Percentiles rank a stretch among this genome's conserved stretches.
Conservation (phyloP, 2,113 vertebrate species). For the Smithornis capensis region DNA sequence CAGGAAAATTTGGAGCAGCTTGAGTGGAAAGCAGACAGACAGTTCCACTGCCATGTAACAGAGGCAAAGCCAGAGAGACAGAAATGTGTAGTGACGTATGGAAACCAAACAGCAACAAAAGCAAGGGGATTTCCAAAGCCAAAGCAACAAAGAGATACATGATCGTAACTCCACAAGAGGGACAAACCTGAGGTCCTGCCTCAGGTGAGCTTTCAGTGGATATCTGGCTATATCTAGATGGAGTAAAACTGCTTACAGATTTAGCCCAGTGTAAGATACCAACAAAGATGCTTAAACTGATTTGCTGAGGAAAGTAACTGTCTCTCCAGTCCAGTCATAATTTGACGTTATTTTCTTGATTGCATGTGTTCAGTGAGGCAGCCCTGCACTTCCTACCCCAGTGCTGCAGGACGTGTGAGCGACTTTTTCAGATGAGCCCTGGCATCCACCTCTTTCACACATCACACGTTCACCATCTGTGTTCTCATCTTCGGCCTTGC, state of each 20-base stretch:
- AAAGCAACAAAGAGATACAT: slow-evolving; percentile 36
- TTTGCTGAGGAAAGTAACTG: not conserved
- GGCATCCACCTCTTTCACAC: not conserved
- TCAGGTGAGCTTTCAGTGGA: slow-evolving; percentile 37
- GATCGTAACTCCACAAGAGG: slow-evolving; percentile 49
- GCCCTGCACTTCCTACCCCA: slow-evolving; percentile 28
- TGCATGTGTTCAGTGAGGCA: not conserved
- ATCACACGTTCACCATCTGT: not conserved
- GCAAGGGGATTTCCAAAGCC: slow-evolving; percentile 2
- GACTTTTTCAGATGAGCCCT: slow-evolving; percentile 1
- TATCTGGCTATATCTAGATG: slow-evolving; percentile 5
- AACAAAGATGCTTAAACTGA: not conserved
- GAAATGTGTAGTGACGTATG: not conserved
- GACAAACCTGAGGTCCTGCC: slow-evolving; percentile 56
- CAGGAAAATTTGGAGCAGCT: slow-evolving; percentile 21
- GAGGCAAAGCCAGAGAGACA: slow-evolving; percentile 27
- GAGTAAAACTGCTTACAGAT: slow-evolving; percentile 5
- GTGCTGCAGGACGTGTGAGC: not conserved
- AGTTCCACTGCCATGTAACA: not conserved
- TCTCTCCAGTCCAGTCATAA: not conserved
- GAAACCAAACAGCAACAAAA: slow-evolving; percentile 21
- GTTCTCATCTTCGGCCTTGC: slow-evolving; percentile 34
- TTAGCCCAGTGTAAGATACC: not conserved
- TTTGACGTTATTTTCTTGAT: not conserved
- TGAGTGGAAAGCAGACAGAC: slow-evolving; percentile 20